Base-by-base conservation (phyloP, 2,113 vertebrate species). In the Aegithalos caudatus region DNA sequence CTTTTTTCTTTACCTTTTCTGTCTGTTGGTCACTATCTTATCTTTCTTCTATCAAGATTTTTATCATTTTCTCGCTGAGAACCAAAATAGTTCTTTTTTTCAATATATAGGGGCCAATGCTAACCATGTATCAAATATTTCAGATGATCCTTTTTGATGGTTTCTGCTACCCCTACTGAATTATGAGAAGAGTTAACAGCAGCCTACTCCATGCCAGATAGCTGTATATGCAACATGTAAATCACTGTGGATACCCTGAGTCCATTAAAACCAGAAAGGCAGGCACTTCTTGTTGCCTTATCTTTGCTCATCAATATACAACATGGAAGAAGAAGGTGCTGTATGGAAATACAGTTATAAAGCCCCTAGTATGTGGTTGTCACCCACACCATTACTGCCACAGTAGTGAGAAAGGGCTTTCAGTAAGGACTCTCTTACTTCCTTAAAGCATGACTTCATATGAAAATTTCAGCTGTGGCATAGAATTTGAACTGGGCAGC, bases 221-320 rank as follows among this genome's bases (percentile, higher is more conserved):
- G 29, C 58, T 78, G 10, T 48, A 60, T 56, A n/a, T 61, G 53
- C 38, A 90, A 57, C 11, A 57, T 38, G 67, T 69, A 86, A 64
- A 83, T 80, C 20, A 57, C 14, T 53, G 72, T 94, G 65, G 29
- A 27, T 86, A 86, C 56, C 51, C 33, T 22, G 33, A 81, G 33
- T 81, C 57, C 56, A 71, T 57, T 81, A 78, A 94, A 96, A 94
- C 51, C n/a, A 91, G 92, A 86, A 94, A 51, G 86, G 56, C 86
- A 9, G 53, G 80, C 3, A 2, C 28, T 94, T 88, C 88, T 88
- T 57, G 64, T 64, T 88, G 54, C 35, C 40, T 69, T 92, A 53
- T 86, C 86, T 70, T 81, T 45, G 48, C 29, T 50, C 8, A 42
- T 69, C 50, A 28, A 2, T 86, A 60, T 74, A 74, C 35, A 66